These are phyloP conservation scores for Acleris literana DNA, from an alignment of 2,888 invertebrate genomes.

Conservation along the genomic window DNA sequence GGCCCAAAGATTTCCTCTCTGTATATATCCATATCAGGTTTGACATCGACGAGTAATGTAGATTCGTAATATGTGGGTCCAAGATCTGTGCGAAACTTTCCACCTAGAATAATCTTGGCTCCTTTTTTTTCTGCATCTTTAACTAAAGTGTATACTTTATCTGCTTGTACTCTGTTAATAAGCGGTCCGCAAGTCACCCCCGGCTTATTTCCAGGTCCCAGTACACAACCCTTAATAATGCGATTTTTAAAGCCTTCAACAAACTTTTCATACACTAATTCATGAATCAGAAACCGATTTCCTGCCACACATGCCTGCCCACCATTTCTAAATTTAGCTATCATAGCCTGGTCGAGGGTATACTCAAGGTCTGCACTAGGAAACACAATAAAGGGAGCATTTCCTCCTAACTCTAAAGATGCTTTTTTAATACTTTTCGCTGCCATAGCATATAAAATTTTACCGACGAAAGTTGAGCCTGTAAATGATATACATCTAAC, in stretches of 20 bases:
- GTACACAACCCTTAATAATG: conserved; percentile 86
- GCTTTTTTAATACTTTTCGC: conserved; percentile 94
- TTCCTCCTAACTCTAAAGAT: conserved; percentile 97
- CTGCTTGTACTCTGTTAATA: conserved; percentile 92
- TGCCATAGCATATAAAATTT: conserved; percentile 92
- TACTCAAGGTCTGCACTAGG: conserved; percentile 93
- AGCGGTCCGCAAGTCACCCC: conserved; percentile 95
- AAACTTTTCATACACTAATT: conserved; percentile 91
- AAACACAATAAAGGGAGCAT: conserved; percentile 99
- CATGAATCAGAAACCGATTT: conserved; percentile 94
- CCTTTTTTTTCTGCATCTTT: conserved; percentile 94
- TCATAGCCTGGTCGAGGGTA: conserved; percentile 94
- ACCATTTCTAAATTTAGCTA: conserved; percentile 96
- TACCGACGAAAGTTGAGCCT: conserved; percentile 96
- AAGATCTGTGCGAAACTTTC: conserved; percentile 85
- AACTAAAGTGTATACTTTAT: conserved; percentile 91
- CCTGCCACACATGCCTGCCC: conserved; percentile 99
- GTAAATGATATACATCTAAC: conserved; percentile 97
- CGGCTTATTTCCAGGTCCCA: conserved; percentile 90
- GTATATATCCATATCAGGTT: conserved; percentile 90
- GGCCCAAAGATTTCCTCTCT: conserved; percentile 98
- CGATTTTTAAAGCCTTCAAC: conserved; percentile 86
- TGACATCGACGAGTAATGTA: conserved; percentile 92
- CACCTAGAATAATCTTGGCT: conserved; percentile 91
- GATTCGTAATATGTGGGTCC: conserved; percentile 94